Evolutionary conservation across 2,113 vertebrate genomes (phyloP).

Genomic region (Pycnonotus jocosus): DNA sequence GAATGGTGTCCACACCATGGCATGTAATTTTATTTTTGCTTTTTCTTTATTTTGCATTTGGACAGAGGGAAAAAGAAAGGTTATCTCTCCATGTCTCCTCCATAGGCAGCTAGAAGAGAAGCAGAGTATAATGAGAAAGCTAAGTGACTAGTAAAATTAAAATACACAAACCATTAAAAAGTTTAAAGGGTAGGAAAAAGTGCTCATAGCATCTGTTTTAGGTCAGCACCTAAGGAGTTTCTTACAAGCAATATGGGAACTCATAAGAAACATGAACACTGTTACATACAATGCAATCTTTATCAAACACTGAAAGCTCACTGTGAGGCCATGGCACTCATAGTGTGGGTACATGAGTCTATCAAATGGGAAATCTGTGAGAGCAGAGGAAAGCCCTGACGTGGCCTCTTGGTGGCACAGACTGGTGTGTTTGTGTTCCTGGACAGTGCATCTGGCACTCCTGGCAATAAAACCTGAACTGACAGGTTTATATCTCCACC

Average conservation of each 20-base stretch:
- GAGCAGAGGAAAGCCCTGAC: neutral
- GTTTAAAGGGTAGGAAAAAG: neutral
- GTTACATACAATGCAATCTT: conserved; percentile 5
- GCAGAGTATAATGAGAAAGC: neutral
- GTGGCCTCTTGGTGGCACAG: neutral
- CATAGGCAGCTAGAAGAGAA: neutral
- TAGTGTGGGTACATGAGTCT: neutral
- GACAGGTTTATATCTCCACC: conserved; percentile 30
- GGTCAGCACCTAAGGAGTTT: conserved; percentile 13
- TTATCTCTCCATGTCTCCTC: neutral
- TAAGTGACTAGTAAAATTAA: conserved; percentile 17
- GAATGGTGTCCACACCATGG: neutral
- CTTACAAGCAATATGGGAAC: neutral
- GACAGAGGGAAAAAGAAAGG: neutral
- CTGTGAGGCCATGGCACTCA: neutral
- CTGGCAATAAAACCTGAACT: neutral
- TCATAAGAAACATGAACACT: neutral
- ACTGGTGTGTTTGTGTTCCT: neutral
- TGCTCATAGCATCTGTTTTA: neutral
- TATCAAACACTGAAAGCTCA: neutral
- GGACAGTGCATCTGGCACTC: conserved; percentile 45
- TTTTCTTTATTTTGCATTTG: neutral
- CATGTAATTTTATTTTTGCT: neutral
- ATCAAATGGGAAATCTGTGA: neutral
- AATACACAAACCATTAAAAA: neutral